Conservation (phyloP, 2,113 vertebrate species). For the Peromyscus maniculatus region DNA sequence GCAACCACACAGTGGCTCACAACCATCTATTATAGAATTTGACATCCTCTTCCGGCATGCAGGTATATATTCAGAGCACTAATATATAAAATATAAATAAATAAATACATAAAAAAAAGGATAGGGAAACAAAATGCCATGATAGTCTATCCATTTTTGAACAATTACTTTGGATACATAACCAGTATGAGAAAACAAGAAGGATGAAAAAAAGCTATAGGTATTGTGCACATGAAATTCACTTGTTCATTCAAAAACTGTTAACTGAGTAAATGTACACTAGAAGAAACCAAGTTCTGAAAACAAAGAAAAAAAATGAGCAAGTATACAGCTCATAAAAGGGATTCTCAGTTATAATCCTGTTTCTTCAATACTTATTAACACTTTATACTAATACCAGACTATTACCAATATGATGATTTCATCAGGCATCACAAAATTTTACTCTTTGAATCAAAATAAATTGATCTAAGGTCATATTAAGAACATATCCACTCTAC, state of each 20-base stretch:
- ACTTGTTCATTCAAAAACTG: background rate
- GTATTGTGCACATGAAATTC: background rate
- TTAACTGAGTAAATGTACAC: constrained; percentile 18
- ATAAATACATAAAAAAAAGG: background rate
- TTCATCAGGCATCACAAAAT: constrained; percentile 35
- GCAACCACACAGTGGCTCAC: background rate
- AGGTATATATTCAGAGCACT: background rate
- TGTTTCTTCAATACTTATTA: constrained; percentile 43
- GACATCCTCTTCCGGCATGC: background rate
- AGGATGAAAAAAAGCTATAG: constrained; percentile 34
- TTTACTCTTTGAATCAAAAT: constrained; percentile 48
- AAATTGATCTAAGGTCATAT: background rate
- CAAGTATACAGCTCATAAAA: background rate
- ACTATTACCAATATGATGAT: background rate
- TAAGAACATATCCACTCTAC: background rate
- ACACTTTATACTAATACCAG: background rate
- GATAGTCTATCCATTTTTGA: constrained; percentile 23
- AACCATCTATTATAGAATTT: background rate
- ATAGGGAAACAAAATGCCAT: constrained; percentile 28
- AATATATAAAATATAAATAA: background rate
- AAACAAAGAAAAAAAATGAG: background rate
- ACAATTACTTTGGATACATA: constrained; percentile 40
- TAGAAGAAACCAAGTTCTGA: background rate
- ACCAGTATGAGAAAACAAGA: constrained; percentile 1
- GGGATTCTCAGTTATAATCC: background rate